Evolutionary conservation across 1,140 invertebrate genomes (phyloP).

Genomic region (Maniola jurtina): DNA sequence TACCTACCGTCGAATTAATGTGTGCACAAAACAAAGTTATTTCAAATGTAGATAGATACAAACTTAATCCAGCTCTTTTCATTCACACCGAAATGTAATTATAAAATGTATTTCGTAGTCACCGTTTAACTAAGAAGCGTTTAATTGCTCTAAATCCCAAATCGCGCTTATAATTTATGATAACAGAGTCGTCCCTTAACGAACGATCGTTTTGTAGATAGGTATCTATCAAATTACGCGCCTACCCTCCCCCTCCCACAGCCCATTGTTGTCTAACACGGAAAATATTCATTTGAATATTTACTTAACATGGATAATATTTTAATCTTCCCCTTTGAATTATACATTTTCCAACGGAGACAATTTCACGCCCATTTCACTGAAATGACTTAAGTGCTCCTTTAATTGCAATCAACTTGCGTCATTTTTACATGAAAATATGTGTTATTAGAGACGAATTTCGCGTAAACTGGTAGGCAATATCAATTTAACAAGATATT

Average conservation of each 20-base stretch:
- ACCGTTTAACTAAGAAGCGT: conserved; percentile 29
- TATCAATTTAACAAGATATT: conserved; percentile 79
- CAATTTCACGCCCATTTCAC: conserved; percentile 73
- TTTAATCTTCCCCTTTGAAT: conserved; percentile 80
- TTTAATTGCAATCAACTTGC: conserved; percentile 45
- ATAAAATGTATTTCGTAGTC: conserved; percentile 21
- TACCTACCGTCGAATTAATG: too few species aligned
- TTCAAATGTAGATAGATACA: neutral
- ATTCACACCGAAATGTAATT: conserved; percentile 27
- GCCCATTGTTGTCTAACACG: conserved; percentile 76
- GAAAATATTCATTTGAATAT: conserved; percentile 81
- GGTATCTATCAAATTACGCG: conserved; percentile 74
- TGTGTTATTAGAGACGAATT: conserved; percentile 44
- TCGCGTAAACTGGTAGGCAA: conserved; percentile 47
- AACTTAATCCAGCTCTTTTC: neutral
- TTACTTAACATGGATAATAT: conserved; percentile 81
- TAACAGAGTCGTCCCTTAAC: conserved; percentile 68
- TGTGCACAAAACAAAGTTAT: neutral
- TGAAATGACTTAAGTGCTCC: conserved; percentile 52
- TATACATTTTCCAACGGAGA: conserved; percentile 77
- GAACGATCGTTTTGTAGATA: conserved; percentile 76
- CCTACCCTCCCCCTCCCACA: conserved; percentile 43
- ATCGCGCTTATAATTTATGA: conserved; percentile 75
- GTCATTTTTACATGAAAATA: conserved; percentile 20
- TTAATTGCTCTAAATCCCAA: conserved; percentile 70